phyloP scores from a whole-genome alignment of 2,888 invertebrate species.

The Crepidodera aurea region DNA sequence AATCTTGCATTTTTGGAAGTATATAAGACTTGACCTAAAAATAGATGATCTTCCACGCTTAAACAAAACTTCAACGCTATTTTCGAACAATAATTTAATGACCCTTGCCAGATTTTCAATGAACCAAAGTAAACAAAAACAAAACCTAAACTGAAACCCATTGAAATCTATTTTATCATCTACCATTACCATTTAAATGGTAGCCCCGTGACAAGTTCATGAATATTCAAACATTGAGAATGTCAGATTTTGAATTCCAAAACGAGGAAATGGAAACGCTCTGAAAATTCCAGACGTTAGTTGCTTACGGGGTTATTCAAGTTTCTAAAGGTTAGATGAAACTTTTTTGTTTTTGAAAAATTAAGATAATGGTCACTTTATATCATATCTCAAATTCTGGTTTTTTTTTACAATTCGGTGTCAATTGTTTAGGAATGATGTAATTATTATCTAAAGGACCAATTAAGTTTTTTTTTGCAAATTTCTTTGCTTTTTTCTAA shows the following conservation, averaged over 20 bases:
- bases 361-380: no score
- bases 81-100: constrained; percentile 1
- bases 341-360: no score
- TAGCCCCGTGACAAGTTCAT: constrained; percentile 14
- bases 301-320: background rate
- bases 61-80: background rate
- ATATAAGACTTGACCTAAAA: no score
- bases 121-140: background rate
- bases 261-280: constrained; percentile 2
- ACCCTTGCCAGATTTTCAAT: background rate
- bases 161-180: constrained; percentile 2
- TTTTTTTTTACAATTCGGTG: no score
- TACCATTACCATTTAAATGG: constrained; percentile 12
- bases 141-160: constrained; percentile 1
- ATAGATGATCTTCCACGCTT: no score
- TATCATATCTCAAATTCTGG: no score
- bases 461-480: no score
- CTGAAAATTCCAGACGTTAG: constrained; percentile 19
- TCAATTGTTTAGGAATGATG: no score
- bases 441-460: no score
- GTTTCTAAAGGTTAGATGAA: no score
- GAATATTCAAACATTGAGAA: constrained; percentile 24
- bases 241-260: constrained; percentile 11
- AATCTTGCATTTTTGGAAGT: no score
- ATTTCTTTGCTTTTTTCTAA: no score